Evolutionary conservation across 2,797 vertebrate species (phyloP).

Genomic region (Xenops minutus): DNA sequence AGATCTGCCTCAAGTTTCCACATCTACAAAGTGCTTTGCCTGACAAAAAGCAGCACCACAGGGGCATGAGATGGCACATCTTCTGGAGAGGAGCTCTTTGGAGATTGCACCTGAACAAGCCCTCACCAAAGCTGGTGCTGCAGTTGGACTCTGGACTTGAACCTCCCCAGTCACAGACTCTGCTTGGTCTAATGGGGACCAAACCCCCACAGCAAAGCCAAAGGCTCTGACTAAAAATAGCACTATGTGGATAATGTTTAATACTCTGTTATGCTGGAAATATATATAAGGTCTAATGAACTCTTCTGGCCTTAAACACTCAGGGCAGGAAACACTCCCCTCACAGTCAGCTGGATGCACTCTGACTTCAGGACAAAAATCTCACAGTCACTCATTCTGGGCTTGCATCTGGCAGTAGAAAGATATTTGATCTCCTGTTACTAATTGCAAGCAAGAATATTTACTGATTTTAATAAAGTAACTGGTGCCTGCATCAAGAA

Average conservation of each 20-base stretch:
- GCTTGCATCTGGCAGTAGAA: not conserved
- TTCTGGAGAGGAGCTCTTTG: not conserved
- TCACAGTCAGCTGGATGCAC: not conserved
- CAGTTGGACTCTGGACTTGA: not conserved
- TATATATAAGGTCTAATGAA: not conserved
- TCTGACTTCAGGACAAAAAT: not conserved
- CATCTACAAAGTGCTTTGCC: not conserved
- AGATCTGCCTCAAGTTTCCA: not conserved
- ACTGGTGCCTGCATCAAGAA: not conserved
- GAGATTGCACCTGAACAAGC: not conserved
- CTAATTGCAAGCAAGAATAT: not conserved
- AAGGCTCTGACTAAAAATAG: not conserved
- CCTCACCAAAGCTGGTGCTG: not conserved
- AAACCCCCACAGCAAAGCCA: not conserved
- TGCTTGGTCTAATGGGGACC: not conserved
- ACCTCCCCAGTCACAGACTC: not conserved
- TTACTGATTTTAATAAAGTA: conserved; percentile 18
- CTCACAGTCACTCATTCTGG: not conserved
- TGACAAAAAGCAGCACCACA: not conserved
- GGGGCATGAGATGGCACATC: not conserved
- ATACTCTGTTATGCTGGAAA: not conserved
- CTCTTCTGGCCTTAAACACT: not conserved
- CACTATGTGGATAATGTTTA: not conserved
- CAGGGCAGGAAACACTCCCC: not conserved
- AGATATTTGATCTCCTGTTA: not conserved